Percentiles rank a stretch among this genome's conserved stretches.
Conservation (phyloP, 2,797 vertebrate species). For the Urophycis tenuis region DNA sequence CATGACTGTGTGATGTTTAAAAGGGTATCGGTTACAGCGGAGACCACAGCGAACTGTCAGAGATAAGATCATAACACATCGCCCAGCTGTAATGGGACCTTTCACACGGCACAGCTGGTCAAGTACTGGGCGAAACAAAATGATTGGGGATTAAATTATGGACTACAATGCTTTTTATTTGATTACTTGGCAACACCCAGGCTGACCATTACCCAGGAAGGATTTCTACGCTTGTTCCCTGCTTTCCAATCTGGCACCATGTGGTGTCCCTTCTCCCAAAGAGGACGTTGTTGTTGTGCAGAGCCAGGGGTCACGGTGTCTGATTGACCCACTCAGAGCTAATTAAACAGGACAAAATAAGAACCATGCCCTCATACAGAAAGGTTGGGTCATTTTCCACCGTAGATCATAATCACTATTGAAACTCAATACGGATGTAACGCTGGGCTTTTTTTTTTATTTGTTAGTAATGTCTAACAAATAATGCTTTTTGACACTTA, state of each 20-base stretch:
- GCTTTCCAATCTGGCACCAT: neutral
- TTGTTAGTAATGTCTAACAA: neutral
- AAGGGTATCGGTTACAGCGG: neutral
- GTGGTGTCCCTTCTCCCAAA: neutral
- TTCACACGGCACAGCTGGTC: neutral
- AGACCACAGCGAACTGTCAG: neutral
- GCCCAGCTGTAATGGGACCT: neutral
- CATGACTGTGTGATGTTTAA: slow-evolving; percentile 1
- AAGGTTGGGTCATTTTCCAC: neutral
- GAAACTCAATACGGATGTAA: no score
- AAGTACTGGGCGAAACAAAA: neutral
- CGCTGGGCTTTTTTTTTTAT: no score
- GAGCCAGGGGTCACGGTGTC: neutral
- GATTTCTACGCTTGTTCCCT: neutral
- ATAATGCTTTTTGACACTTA: neutral
- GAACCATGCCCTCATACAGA: neutral
- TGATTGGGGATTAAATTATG: neutral
- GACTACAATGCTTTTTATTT: neutral
- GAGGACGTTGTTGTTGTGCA: neutral
- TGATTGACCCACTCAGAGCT: neutral
- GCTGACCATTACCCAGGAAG: neutral
- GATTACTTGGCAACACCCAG: neutral
- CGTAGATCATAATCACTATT: neutral
- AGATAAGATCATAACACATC: neutral
- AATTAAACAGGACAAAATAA: neutral